phyloP scores from a whole-genome alignment of 2,113 vertebrate genomes.

The Grammomys dolichurus region DNA sequence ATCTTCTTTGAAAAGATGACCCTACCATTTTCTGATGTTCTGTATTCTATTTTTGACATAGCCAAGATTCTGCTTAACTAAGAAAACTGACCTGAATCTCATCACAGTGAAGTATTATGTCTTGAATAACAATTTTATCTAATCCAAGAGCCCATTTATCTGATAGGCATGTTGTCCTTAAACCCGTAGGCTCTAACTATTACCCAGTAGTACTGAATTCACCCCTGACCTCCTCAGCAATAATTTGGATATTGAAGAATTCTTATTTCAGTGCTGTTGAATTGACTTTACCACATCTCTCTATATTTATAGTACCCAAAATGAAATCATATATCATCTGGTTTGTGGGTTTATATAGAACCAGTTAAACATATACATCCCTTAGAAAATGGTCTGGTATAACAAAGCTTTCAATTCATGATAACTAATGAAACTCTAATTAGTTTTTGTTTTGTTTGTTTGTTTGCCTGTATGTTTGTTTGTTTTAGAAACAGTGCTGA shows the following conservation, averaged over 20 bases:
- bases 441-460: not conserved
- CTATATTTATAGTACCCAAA: not conserved
- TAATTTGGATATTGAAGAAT: not conserved
- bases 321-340: not conserved
- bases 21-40: not conserved
- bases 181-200: accelerated
- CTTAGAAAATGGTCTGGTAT: not conserved
- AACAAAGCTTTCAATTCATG: not conserved
- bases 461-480: not conserved
- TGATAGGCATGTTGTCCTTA: not conserved
- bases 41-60: not conserved
- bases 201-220: not conserved
- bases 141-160: not conserved
- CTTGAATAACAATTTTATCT: not conserved
- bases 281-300: not conserved
- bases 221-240: not conserved
- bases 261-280: not conserved
- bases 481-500: not conserved
- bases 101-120: not conserved
- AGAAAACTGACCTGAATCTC: not conserved
- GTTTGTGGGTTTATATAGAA: not conserved
- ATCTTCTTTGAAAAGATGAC: not conserved
- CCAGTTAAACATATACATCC: not conserved
- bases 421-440: not conserved
- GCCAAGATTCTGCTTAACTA: not conserved